phyloP scores from a whole-genome alignment of 1,140 invertebrate genomes.

The Hycleus phaleratus region DNA sequence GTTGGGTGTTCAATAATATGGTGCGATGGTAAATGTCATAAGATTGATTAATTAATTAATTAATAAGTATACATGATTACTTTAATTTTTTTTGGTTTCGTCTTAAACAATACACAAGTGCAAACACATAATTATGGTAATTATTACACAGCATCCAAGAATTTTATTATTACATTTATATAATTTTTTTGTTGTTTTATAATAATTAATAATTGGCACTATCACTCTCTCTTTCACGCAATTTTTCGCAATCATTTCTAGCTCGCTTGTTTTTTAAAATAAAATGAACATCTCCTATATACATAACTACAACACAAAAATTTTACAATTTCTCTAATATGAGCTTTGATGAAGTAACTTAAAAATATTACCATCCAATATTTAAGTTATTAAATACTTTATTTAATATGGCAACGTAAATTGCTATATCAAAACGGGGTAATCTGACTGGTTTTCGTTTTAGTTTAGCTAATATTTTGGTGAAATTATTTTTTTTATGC shows the following conservation, averaged over 20 bases:
- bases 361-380: constrained; percentile 15
- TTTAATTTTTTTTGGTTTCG: too few relatives aligned
- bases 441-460: constrained; percentile 9
- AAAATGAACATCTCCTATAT: constrained; percentile 19
- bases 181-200: constrained; percentile 14
- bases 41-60: constrained; percentile 19
- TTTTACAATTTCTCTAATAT: neutral
- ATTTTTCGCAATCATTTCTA: too few relatives aligned
- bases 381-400: constrained; percentile 11
- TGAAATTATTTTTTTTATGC: neutral
- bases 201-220: constrained; percentile 34
- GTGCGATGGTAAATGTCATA: constrained; percentile 26
- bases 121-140: constrained; percentile 36
- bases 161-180: constrained; percentile 12
- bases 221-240: constrained; percentile 13
- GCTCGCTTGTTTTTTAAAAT: neutral
- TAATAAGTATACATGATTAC: constrained; percentile 32
- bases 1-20: constrained; percentile 18
- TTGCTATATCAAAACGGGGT: constrained; percentile 31
- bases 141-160: constrained; percentile 35
- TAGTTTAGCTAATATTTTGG: neutral
- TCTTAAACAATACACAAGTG: constrained; percentile 36
- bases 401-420: constrained; percentile 25
- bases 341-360: neutral
- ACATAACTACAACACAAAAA: constrained; percentile 26